Evolutionary conservation across 1,140 invertebrate species (phyloP).

Genomic region (Papilio glaucus): DNA sequence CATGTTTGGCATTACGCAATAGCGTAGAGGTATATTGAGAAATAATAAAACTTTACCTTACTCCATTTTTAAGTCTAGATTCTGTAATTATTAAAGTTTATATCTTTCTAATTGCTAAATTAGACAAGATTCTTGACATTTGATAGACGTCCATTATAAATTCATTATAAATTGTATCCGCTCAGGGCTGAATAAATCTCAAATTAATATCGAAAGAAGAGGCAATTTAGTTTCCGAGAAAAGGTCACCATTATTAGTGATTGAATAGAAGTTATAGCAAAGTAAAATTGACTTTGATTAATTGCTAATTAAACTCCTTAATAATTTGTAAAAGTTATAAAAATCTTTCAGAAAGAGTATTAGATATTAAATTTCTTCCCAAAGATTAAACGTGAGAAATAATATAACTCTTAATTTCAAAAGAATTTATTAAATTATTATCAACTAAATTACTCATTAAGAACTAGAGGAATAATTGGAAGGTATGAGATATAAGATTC

Average conservation of each 20-base stretch:
- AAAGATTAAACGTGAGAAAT: neutral
- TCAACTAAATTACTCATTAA: too few species aligned
- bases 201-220: constrained; percentile 27
- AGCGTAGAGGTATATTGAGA: neutral
- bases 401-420: too few species aligned
- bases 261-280: constrained; percentile 23
- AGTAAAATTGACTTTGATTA: constrained; percentile 34
- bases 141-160: constrained; percentile 39
- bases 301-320: constrained; percentile 19
- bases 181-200: constrained; percentile 9
- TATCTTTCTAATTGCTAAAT: constrained; percentile 38
- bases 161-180: constrained; percentile 41
- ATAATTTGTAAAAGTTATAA: constrained; percentile 6
- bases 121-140: constrained; percentile 36
- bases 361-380: neutral
- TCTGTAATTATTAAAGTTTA: neutral
- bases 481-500: too few species aligned
- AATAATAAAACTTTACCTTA: neutral
- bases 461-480: too few species aligned
- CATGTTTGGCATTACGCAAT: too few species aligned
- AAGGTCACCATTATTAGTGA: constrained; percentile 20
- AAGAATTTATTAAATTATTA: too few species aligned
- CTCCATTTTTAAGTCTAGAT: neutral
- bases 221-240: constrained; percentile 24
- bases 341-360: neutral